These are phyloP conservation scores for Dasypus novemcinctus DNA, from an alignment of 2,113 vertebrate species.

Conservation along the genomic window DNA sequence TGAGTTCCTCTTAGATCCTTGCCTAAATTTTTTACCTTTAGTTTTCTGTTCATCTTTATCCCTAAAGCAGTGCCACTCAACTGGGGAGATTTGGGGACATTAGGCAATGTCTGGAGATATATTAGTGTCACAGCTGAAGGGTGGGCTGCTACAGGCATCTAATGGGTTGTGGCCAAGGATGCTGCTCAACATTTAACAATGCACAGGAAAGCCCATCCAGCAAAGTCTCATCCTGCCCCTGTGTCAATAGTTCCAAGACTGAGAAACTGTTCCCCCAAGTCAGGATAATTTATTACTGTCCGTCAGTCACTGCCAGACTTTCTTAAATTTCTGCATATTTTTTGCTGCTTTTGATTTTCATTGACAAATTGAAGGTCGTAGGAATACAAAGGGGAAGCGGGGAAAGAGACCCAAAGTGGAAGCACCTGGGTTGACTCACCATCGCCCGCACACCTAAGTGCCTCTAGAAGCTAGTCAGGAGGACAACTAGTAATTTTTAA, in stretches of 20 bases:
- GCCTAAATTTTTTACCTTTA: not conserved
- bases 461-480: not conserved
- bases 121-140: not conserved
- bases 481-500: not conserved
- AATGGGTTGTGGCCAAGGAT: rapidly evolving
- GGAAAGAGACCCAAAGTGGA: not conserved
- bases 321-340: not conserved
- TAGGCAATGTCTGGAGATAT: not conserved
- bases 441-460: not conserved
- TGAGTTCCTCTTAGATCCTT: not conserved
- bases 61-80: not conserved
- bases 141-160: no score
- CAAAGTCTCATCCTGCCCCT: not conserved
- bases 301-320: not conserved
- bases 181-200: no score
- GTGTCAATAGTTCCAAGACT: rapidly evolving
- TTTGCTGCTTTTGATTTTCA: not conserved
- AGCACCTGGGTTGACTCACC: not conserved
- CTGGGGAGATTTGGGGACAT: rapidly evolving
- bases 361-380: not conserved
- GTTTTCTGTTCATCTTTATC: not conserved
- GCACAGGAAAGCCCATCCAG: rapidly evolving
- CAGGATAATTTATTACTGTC: not conserved
- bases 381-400: not conserved
- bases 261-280: not conserved